phyloP scores from a whole-genome alignment of 1,140 invertebrate genomes.

The Temnothorax curvispinosus region DNA sequence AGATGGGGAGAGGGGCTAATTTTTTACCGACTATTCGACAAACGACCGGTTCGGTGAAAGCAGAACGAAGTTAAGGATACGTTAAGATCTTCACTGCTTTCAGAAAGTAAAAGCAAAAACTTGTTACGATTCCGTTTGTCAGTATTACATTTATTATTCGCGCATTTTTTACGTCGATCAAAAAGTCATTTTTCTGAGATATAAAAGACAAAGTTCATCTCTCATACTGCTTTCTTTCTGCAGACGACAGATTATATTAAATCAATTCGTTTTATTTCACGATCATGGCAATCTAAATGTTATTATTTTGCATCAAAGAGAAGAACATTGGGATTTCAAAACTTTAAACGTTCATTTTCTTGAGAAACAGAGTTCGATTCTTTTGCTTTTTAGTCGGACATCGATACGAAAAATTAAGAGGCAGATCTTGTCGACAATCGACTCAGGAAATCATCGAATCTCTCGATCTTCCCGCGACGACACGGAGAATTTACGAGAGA shows the following conservation, averaged over 20 bases:
- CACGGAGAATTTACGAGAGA: slow-evolving; percentile 13
- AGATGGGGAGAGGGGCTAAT: not conserved
- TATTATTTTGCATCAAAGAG: not conserved
- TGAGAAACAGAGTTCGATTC: not conserved
- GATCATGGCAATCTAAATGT: not conserved
- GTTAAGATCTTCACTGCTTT: slow-evolving; percentile 59
- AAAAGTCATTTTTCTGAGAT: not conserved
- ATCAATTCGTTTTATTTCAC: not conserved
- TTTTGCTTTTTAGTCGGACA: not conserved
- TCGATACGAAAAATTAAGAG: not conserved
- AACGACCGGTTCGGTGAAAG: slow-evolving; percentile 61
- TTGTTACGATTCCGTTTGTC: slow-evolving; percentile 17
- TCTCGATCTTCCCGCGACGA: not conserved
- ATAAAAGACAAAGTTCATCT: not conserved
- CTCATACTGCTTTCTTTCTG: not conserved
- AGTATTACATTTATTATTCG: not conserved
- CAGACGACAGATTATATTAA: not conserved
- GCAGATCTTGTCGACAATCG: not conserved
- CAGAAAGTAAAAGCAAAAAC: slow-evolving; percentile 48
- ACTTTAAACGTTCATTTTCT: not conserved
- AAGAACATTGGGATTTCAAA: not conserved
- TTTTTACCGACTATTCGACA: slow-evolving; percentile 59
- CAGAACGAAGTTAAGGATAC: slow-evolving; percentile 57
- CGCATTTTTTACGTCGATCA: not conserved
- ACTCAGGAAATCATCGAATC: not conserved